Conservation (phyloP, 2,888 invertebrate species). For the Harmothoe impar region DNA sequence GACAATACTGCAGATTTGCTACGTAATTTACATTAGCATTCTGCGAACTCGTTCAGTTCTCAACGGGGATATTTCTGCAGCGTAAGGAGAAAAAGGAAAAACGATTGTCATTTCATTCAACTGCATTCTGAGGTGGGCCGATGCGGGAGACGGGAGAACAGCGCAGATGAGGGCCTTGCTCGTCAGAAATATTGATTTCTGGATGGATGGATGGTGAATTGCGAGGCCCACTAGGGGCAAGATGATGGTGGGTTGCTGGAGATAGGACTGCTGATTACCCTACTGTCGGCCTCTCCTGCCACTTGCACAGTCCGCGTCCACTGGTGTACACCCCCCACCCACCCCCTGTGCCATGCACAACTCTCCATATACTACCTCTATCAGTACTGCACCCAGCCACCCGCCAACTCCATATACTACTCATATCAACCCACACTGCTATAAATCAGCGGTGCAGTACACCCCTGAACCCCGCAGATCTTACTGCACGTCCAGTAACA, state of each 20-base stretch:
- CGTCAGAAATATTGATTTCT: constrained; percentile 23
- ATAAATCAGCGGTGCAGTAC: not conserved
- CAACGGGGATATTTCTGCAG: too few relatives aligned
- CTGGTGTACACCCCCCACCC: not conserved
- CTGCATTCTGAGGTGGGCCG: too few relatives aligned
- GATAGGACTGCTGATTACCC: constrained; percentile 1
- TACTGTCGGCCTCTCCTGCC: not conserved
- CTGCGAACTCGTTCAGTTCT: too few relatives aligned
- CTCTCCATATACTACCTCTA: not conserved
- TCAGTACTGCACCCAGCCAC: not conserved
- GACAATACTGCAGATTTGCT: too few relatives aligned
- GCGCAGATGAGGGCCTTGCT: not conserved
- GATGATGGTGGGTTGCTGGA: constrained; percentile 25
- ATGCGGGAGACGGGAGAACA: too few relatives aligned
- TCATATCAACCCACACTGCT: not conserved
- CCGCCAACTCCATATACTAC: not conserved
- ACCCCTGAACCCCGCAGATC: too few relatives aligned
- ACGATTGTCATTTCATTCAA: too few relatives aligned
- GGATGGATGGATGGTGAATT: not conserved
- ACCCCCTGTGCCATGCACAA: not conserved
- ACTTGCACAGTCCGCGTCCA: not conserved
- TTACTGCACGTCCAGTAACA: too few relatives aligned
- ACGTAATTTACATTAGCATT: too few relatives aligned
- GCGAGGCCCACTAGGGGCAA: not conserved
- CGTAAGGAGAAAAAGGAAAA: too few relatives aligned